Conservation (phyloP, 1,140 invertebrate species). For the Pseudomyrmex concolor region DNA sequence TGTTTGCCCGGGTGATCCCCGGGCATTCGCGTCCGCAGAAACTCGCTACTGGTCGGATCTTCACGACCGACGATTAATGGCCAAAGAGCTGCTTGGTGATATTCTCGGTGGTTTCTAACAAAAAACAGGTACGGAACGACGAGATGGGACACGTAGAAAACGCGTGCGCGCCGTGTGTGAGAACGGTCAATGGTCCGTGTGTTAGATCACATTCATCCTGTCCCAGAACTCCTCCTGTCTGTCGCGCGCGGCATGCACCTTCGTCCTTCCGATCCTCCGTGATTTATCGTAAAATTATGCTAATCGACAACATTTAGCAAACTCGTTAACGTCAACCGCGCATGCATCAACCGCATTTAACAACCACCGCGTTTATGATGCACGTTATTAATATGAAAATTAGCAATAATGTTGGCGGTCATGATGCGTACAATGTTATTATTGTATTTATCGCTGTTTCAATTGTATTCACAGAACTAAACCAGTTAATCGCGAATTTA, state of each 20-base stretch:
- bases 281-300: conserved; percentile 39
- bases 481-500: conserved; percentile 30
- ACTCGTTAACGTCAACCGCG: conserved; percentile 48
- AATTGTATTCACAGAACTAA: background rate
- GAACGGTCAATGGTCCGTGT: conserved; percentile 73
- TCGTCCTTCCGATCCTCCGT: background rate
- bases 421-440: conserved; percentile 34
- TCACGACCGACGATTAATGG: conserved; percentile 63
- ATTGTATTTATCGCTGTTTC: conserved; percentile 9
- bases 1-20: conserved; percentile 42
- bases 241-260: background rate
- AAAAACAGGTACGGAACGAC: conserved; percentile 65
- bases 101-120: conserved; percentile 69
- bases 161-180: conserved; percentile 45
- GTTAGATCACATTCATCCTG: conserved; percentile 66
- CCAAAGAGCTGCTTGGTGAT: conserved; percentile 43
- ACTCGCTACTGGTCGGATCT: background rate
- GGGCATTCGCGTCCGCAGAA: conserved; percentile 7
- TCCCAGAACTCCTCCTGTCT: background rate
- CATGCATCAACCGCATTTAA: background rate
- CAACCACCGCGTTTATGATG: background rate
- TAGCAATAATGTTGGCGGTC: background rate
- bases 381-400: conserved; percentile 42
- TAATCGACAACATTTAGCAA: conserved; percentile 8
- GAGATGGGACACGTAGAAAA: conserved; percentile 35